These are phyloP conservation scores for Alcis repandata DNA, from an alignment of 2,888 invertebrate genomes.

Conservation along the genomic window DNA sequence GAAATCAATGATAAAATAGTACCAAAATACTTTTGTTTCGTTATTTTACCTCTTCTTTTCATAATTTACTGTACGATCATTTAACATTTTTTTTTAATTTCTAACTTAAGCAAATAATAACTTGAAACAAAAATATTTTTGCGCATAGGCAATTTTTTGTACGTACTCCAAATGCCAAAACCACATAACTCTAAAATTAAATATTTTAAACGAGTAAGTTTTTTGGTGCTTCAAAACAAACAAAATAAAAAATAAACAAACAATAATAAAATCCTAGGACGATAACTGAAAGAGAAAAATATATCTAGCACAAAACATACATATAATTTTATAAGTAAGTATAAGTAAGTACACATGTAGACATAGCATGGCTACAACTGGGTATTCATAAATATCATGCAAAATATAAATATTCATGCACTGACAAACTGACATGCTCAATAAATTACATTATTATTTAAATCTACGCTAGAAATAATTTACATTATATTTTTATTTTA, in stretches of 20 bases:
- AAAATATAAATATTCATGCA: slow-evolving; percentile 34
- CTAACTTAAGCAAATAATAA: too few relatives aligned
- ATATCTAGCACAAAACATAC: slow-evolving; percentile 38
- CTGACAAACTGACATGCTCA: slow-evolving; percentile 25
- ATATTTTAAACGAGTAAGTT: neutral
- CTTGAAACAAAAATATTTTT: slow-evolving; percentile 23
- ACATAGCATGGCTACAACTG: slow-evolving; percentile 21
- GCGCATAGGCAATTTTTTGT: neutral
- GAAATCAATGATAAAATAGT: neutral
- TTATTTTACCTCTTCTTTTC: neutral
- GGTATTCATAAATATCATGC: slow-evolving; percentile 27
- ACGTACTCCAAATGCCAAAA: slow-evolving; percentile 31
- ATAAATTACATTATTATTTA: slow-evolving; percentile 13
- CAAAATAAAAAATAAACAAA: slow-evolving; percentile 32
- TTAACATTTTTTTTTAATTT: too few relatives aligned
- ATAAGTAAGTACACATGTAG: slow-evolving; percentile 7
- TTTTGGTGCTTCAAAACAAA: slow-evolving; percentile 28
- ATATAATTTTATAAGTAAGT: slow-evolving; percentile 13
- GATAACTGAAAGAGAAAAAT: slow-evolving; percentile 24
- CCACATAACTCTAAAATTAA: slow-evolving; percentile 28
- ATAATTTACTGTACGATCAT: neutral
- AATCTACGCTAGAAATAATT: slow-evolving; percentile 33
- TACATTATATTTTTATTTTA: neutral
- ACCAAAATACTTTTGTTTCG: slow-evolving; percentile 16
- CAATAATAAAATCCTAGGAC: slow-evolving; percentile 25